phyloP scores from a whole-genome alignment of 2,888 invertebrate species.

The Stenodema calcarata region DNA sequence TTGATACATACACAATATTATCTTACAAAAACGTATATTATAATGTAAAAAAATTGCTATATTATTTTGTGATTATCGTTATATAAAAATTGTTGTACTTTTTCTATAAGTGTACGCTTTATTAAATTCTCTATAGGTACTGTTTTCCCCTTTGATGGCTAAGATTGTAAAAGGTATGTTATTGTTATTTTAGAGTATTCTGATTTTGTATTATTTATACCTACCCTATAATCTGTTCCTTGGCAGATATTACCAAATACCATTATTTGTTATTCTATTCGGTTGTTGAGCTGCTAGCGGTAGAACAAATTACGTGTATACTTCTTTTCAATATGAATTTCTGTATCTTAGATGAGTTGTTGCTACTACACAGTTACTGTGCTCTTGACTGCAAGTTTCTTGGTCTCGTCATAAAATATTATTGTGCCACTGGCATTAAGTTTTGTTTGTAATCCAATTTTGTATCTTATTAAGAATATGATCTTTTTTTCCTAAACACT shows the following conservation, averaged over 20 bases:
- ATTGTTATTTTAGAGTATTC: constrained; percentile 28
- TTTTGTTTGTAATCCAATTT: background rate
- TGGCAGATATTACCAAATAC: constrained; percentile 8
- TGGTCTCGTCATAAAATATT: background rate
- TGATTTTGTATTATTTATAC: background rate
- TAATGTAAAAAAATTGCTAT: background rate
- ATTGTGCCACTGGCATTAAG: background rate
- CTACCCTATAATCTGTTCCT: background rate
- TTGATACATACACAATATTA: constrained; percentile 15
- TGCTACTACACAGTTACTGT: background rate
- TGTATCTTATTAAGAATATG: background rate
- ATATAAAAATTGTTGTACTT: constrained; percentile 31
- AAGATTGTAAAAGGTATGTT: constrained; percentile 12
- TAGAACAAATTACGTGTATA: background rate
- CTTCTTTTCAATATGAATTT: background rate
- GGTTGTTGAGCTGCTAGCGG: background rate
- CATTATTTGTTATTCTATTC: constrained; percentile 2
- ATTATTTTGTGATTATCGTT: constrained; percentile 36
- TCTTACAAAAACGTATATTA: background rate
- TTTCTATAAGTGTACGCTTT: constrained; percentile 39
- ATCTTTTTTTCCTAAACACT: background rate
- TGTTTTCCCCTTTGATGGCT: background rate
- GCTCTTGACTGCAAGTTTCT: background rate
- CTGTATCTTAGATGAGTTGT: background rate
- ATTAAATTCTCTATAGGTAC: constrained; percentile 16